phyloP scores from a whole-genome alignment of 2,113 vertebrate genomes.

The Halichoeres trimaculatus region DNA sequence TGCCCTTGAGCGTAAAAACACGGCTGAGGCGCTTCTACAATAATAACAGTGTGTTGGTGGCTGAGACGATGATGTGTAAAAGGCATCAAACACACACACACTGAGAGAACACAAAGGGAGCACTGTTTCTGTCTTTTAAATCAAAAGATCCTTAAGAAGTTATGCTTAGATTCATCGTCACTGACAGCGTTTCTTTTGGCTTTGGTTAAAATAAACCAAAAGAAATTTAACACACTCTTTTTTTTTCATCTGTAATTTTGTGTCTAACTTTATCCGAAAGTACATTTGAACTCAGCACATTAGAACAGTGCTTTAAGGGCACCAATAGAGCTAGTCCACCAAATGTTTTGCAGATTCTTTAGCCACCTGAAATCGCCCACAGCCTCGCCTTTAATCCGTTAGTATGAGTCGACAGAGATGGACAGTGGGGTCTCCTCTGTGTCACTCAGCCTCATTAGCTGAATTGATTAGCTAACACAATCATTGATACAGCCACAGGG shows the following conservation, averaged over 20 bases:
- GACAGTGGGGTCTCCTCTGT: slow-evolving; percentile 27
- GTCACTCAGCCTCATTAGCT: slow-evolving; percentile 55
- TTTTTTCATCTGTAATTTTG: too few species aligned
- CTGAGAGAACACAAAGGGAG: slow-evolving; percentile 22
- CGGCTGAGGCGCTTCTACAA: slow-evolving; percentile 20
- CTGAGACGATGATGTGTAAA: slow-evolving; percentile 25
- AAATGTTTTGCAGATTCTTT: background rate
- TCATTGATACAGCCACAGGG: slow-evolving; percentile 44
- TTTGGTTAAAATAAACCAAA: too few species aligned
- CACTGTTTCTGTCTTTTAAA: slow-evolving; percentile 2
- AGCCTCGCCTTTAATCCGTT: background rate
- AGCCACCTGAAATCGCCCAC: background rate
- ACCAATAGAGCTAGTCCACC: too few species aligned
- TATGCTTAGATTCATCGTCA: background rate
- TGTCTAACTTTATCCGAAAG: too few species aligned
- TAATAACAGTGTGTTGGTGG: slow-evolving; percentile 36
- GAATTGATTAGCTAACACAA: slow-evolving; percentile 58
- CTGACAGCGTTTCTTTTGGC: background rate
- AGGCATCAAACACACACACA: slow-evolving; percentile 7
- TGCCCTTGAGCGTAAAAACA: slow-evolving; percentile 56
- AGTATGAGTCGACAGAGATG: slow-evolving; percentile 19
- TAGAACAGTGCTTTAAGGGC: too few species aligned
- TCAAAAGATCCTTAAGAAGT: background rate
- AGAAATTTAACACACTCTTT: too few species aligned
- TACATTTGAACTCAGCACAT: too few species aligned